Evolutionary conservation across 1,140 invertebrate genomes (phyloP).

Genomic region (Argopecten irradians): DNA sequence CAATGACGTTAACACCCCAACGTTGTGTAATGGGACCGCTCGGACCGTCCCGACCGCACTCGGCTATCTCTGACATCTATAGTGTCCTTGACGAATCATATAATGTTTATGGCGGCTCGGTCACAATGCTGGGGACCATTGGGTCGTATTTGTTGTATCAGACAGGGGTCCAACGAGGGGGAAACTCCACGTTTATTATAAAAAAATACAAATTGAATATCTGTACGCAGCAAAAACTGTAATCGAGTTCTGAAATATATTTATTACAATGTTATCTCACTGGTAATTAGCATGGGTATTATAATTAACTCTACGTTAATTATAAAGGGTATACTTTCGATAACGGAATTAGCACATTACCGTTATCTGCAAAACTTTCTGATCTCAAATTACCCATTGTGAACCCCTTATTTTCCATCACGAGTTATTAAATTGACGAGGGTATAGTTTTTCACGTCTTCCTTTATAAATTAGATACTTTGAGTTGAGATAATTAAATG

Average conservation of each 20-base stretch:
- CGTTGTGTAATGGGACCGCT: background rate
- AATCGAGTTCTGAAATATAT: background rate
- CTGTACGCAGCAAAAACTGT: background rate
- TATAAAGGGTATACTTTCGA: background rate
- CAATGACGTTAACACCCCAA: background rate
- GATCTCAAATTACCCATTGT: conserved; percentile 2
- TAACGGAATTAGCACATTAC: background rate
- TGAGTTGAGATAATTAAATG: conserved; percentile 18
- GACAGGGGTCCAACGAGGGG: background rate
- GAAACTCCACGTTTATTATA: background rate
- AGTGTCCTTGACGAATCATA: background rate
- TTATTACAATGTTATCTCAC: background rate
- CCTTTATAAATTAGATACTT: background rate
- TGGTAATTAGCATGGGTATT: background rate
- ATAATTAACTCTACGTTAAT: background rate
- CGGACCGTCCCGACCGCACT: background rate
- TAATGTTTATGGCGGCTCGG: background rate
- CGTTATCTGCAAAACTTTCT: background rate
- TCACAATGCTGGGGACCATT: background rate
- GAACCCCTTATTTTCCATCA: background rate
- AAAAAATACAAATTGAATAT: background rate
- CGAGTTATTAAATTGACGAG: conserved; percentile 17
- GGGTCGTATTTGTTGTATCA: background rate
- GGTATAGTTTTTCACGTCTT: conserved; percentile 21
- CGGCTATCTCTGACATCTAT: background rate